phyloP scores from a whole-genome alignment of 2,113 vertebrate species.

The Phocoena sinus region DNA sequence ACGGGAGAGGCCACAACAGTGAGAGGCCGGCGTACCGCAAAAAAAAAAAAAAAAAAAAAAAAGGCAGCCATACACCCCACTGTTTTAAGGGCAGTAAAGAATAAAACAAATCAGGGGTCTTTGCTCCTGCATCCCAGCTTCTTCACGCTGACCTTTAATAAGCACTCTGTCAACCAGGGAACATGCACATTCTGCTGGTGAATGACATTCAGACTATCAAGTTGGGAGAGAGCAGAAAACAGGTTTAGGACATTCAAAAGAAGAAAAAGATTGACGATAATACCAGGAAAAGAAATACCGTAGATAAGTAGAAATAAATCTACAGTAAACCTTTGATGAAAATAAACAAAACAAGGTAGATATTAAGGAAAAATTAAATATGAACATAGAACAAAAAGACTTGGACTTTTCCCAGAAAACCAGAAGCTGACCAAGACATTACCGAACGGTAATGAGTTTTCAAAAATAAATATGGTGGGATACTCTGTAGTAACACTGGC shows the following conservation, averaged over 20 bases:
- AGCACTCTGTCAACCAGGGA: not conserved
- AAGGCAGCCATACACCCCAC: not conserved
- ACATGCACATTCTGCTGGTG: not conserved
- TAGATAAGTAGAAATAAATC: not conserved
- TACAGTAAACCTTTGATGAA: not conserved
- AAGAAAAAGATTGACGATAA: not conserved
- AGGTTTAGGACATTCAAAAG: not conserved
- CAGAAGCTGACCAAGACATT: not conserved
- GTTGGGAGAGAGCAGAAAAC: rapidly evolving
- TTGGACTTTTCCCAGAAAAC: not conserved
- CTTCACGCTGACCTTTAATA: not conserved
- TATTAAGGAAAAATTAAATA: not conserved
- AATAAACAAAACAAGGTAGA: not conserved
- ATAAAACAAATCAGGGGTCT: not conserved
- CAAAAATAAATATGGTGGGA: not conserved
- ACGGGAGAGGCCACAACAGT: no score
- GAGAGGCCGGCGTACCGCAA: no score
- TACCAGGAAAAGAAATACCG: not conserved
- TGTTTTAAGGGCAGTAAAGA: not conserved
- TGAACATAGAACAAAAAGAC: not conserved
- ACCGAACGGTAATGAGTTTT: not conserved
- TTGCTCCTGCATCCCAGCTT: no score
- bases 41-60: no score
- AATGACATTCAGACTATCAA: not conserved
- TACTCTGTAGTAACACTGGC: not conserved